Conservation (phyloP, 2,113 vertebrate genomes). For the Hydrochoerus hydrochaeris region DNA sequence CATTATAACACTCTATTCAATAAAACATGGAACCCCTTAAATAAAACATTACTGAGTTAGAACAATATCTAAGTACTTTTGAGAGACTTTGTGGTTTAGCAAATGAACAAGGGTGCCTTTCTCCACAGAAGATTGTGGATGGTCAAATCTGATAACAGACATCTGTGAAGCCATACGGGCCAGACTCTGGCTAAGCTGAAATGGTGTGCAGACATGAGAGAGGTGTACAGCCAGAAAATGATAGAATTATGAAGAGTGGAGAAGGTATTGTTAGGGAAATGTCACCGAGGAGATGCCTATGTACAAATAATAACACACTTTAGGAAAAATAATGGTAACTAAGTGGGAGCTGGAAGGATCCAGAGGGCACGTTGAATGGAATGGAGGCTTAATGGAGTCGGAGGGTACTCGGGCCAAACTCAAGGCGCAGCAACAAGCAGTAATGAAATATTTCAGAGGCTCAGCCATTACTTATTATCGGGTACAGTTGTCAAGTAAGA, state of each 20-base stretch:
- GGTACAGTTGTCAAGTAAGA: background rate
- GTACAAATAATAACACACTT: background rate
- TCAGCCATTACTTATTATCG: background rate
- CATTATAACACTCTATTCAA: background rate
- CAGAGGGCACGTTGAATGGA: background rate
- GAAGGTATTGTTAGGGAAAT: background rate
- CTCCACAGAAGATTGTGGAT: background rate
- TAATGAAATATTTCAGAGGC: background rate
- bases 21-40: background rate
- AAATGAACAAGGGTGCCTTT: background rate
- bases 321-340: background rate
- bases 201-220: background rate
- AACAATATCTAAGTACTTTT: background rate
- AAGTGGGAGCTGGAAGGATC: background rate
- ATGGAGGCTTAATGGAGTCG: background rate
- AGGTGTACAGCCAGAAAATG: background rate
- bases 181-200: background rate
- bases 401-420: background rate
- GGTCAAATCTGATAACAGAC: background rate
- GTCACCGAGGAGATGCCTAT: background rate
- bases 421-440: background rate
- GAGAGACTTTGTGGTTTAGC: background rate
- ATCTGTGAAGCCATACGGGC: background rate
- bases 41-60: background rate
- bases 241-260: background rate